A percentile compares a stretch with the other conserved stretches of the same genome.
phyloP scores from a whole-genome alignment of 37 sponge, comb jelly and placozoan genomes.

The Halichondria panicea region DNA sequence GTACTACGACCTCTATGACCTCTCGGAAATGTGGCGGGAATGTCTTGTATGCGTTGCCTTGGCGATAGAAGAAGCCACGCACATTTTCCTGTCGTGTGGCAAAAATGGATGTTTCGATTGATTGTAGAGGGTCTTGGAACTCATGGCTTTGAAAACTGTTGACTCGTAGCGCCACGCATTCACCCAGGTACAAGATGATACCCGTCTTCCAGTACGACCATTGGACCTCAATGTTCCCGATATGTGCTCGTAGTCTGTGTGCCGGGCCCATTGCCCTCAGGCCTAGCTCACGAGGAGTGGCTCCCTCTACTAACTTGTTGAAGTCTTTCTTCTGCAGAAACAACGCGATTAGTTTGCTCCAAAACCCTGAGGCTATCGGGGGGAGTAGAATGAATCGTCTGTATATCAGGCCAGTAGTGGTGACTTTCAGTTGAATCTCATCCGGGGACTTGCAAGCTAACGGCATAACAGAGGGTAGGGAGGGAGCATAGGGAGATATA shows the following conservation, averaged over 20 bases:
- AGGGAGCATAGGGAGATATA: background rate
- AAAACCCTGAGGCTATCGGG: conserved; percentile 68
- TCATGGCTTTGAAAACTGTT: conserved; percentile 42
- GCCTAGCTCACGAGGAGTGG: background rate
- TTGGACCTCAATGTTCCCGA: conserved; percentile 29
- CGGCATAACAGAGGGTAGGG: background rate
- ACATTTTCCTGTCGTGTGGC: conserved; percentile 6
- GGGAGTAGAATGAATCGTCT: conserved; percentile 52
- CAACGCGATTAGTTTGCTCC: conserved; percentile 70
- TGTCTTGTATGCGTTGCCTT: conserved; percentile 3
- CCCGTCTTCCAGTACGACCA: conserved; percentile 85
- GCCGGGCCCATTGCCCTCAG: background rate
- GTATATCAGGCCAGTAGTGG: conserved; percentile 37
- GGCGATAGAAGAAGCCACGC: conserved; percentile 5
- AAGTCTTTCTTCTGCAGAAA: conserved; percentile 60
- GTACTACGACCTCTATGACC: conserved; percentile 57
- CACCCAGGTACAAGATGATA: conserved; percentile 48
- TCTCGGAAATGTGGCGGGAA: conserved; percentile 30
- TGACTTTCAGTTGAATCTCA: background rate
- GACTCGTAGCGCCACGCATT: conserved; percentile 33
- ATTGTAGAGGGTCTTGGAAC: conserved; percentile 29
- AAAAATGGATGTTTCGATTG: background rate
- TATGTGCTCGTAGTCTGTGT: conserved; percentile 11
- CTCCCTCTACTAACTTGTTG: conserved; percentile 12
- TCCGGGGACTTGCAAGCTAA: background rate